Conservation (phyloP, 1,140 invertebrate species). For the Campodea augens region DNA sequence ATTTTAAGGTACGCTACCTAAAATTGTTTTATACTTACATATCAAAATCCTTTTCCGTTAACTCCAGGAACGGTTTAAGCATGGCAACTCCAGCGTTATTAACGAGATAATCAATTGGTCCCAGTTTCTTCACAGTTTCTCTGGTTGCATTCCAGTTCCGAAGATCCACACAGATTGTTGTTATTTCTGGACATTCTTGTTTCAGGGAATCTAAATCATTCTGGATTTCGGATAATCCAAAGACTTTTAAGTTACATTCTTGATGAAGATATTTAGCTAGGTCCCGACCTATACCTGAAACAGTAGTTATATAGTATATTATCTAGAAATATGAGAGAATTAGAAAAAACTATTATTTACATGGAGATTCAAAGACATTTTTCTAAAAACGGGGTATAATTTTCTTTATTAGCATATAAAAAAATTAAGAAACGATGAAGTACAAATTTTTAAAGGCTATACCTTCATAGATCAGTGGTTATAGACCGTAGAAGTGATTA, state of each 20-base stretch:
- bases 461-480: too few species aligned
- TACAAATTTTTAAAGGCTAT: too few species aligned
- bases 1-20: too few species aligned
- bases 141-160: constrained; percentile 53
- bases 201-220: constrained; percentile 43
- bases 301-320: too few species aligned
- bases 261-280: constrained; percentile 31
- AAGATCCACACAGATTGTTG: constrained; percentile 45
- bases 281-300: background rate
- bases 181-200: constrained; percentile 35
- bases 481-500: too few species aligned
- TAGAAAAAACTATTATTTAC: too few species aligned
- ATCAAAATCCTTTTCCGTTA: constrained; percentile 46
- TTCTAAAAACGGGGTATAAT: too few species aligned
- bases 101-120: constrained; percentile 50
- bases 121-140: constrained; percentile 30
- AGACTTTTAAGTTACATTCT: constrained; percentile 42
- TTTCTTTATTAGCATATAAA: too few species aligned
- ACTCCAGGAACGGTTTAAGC: constrained; percentile 39
- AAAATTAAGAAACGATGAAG: too few species aligned
- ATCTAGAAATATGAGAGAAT: too few species aligned
- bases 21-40: too few species aligned
- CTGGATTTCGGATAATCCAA: constrained; percentile 48
- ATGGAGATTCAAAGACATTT: too few species aligned
- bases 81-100: constrained; percentile 58